These are phyloP conservation scores for Petrocephalus schoutedeni DNA, from an alignment of 2,797 vertebrate genomes.

Conservation along the genomic window DNA sequence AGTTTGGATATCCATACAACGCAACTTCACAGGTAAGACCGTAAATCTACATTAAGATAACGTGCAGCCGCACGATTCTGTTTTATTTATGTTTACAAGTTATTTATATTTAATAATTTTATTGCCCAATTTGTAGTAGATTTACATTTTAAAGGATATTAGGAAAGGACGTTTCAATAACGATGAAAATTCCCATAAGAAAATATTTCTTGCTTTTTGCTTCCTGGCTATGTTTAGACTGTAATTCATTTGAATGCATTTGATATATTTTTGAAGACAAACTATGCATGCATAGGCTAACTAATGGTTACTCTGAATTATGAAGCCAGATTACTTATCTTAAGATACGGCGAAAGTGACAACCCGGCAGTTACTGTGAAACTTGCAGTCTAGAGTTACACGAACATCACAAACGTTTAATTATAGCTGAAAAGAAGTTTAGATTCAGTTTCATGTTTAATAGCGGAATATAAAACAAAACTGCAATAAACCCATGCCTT, in stretches of 20 bases:
- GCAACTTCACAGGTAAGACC: conserved; percentile 90
- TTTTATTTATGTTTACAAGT: neutral
- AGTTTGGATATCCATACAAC: conserved; percentile 94
- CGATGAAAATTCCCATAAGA: neutral
- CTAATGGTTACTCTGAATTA: neutral
- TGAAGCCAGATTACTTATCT: neutral
- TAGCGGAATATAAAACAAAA: neutral
- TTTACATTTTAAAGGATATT: neutral
- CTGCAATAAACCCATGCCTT: neutral
- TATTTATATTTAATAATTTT: neutral
- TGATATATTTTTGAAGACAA: neutral
- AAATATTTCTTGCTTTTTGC: neutral
- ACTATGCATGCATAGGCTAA: neutral
- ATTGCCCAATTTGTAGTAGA: neutral
- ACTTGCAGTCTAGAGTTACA: neutral
- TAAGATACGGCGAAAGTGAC: neutral
- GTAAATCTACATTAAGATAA: neutral
- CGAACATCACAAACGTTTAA: neutral
- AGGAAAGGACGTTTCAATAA: neutral
- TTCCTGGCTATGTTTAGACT: neutral
- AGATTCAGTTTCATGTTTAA: neutral
- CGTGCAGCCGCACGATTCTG: neutral
- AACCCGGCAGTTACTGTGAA: neutral
- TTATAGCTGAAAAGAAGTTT: neutral
- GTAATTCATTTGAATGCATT: neutral